Percentiles rank a stretch among this genome's conserved stretches.
Conservation (phyloP, 1,140 invertebrate species). For the Vanessa tameamea region DNA sequence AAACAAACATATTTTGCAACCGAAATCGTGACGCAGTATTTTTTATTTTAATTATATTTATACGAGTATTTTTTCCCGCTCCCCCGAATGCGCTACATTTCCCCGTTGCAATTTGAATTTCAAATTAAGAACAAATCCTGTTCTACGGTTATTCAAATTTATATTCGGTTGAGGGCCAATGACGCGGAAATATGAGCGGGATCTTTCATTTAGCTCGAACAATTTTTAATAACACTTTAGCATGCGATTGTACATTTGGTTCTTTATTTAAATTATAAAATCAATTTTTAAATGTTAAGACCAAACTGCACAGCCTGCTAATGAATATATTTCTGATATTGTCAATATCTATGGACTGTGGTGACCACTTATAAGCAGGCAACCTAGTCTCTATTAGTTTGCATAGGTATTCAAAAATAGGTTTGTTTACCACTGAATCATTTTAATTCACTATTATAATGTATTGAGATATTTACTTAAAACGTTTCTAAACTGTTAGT, state of each 20-base stretch:
- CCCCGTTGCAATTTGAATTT: slow-evolving; percentile 65
- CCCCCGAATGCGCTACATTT: slow-evolving; percentile 31
- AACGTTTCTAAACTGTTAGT: no score
- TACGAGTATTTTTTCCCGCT: slow-evolving; percentile 39
- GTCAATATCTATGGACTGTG: no score
- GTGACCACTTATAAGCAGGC: no score
- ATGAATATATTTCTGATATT: no score
- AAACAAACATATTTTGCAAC: background rate
- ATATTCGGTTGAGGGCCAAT: slow-evolving; percentile 66
- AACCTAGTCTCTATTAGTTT: no score
- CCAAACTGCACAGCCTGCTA: background rate
- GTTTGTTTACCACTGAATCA: no score
- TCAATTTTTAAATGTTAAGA: background rate
- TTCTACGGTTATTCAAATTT: slow-evolving; percentile 70
- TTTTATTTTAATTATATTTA: slow-evolving; percentile 23
- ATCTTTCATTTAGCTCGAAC: slow-evolving; percentile 58
- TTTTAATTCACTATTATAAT: no score
- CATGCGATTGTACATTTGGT: slow-evolving; percentile 27
- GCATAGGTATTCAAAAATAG: no score
- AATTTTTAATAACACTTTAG: slow-evolving; percentile 32
- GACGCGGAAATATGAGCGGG: slow-evolving; percentile 63
- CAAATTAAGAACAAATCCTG: slow-evolving; percentile 70
- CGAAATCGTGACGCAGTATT: background rate
- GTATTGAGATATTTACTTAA: no score
- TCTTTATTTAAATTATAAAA: background rate